Percentiles rank a stretch among this genome's conserved stretches.
Conservation (phyloP, 1,140 invertebrate species). For the Saccostrea echinata region DNA sequence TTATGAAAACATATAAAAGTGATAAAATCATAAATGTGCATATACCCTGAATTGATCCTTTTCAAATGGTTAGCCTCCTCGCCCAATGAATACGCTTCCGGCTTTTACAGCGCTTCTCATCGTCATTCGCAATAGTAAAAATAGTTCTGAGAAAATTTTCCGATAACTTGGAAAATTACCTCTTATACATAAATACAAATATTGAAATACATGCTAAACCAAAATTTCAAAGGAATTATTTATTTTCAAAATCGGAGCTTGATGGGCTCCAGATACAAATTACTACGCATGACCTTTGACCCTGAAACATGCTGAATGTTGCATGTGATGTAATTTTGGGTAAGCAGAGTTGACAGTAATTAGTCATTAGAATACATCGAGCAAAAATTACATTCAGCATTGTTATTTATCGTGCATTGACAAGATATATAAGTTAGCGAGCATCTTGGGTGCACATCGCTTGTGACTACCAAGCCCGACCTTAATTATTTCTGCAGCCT, state of each 20-base stretch:
- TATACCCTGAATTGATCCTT: background rate
- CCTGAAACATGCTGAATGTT: background rate
- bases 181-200: background rate
- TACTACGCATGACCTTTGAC: slow-evolving; percentile 11
- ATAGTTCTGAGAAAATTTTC: background rate
- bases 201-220: background rate
- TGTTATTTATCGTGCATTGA: background rate
- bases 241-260: background rate
- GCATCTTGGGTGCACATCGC: background rate
- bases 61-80: background rate
- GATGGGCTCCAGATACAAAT: background rate
- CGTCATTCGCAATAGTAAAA: background rate
- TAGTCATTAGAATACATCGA: background rate
- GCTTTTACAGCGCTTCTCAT: background rate
- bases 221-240: background rate
- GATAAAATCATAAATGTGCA: background rate
- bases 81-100: slow-evolving; percentile 35
- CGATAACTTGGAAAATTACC: background rate
- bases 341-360: background rate
- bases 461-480: background rate
- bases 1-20: background rate
- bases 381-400: background rate
- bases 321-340: background rate
- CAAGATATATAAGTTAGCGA: background rate
- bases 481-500: background rate